A percentile compares a stretch with the other conserved stretches of the same genome.
Conservation (phyloP, 2,797 vertebrate genomes). For the Liparis tanakae region DNA sequence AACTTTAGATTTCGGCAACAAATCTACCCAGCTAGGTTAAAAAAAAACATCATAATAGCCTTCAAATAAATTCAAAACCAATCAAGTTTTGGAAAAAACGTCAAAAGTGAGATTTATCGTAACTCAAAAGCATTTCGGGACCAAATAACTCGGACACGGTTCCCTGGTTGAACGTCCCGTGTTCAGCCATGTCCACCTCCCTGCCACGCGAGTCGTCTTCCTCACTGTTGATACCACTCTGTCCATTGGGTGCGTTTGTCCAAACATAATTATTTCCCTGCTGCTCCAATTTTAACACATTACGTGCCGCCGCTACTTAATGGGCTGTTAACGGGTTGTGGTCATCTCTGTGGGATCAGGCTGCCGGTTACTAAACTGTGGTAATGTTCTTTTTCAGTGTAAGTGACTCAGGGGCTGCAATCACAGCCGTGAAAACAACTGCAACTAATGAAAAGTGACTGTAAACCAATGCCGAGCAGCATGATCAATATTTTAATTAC, state of each 20-base stretch:
- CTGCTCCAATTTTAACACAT: background rate
- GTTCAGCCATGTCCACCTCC: no score
- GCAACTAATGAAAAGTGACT: conserved; percentile 89
- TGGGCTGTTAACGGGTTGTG: background rate
- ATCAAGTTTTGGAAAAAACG: background rate
- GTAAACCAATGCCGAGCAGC: conserved; percentile 86
- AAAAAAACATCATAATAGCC: background rate
- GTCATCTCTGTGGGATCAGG: background rate
- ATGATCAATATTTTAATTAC: conserved; percentile 89
- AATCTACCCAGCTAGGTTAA: no score
- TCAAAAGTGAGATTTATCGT: no score
- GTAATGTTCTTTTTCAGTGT: conserved; percentile 79
- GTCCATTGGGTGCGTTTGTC: background rate
- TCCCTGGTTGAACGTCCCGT: no score
- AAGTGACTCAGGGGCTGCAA: conserved; percentile 83
- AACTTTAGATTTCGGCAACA: background rate
- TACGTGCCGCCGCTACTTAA: background rate
- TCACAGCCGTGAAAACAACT: conserved; percentile 86
- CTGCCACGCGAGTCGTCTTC: background rate
- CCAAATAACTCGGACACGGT: no score
- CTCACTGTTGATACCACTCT: background rate
- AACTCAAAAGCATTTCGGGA: no score
- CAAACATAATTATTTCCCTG: background rate
- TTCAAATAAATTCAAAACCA: background rate
- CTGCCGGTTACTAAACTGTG: background rate